Percentiles rank a stretch among this genome's conserved stretches.
phyloP scores from a whole-genome alignment of 2,113 vertebrate genomes.

The Oceanodroma tethys region DNA sequence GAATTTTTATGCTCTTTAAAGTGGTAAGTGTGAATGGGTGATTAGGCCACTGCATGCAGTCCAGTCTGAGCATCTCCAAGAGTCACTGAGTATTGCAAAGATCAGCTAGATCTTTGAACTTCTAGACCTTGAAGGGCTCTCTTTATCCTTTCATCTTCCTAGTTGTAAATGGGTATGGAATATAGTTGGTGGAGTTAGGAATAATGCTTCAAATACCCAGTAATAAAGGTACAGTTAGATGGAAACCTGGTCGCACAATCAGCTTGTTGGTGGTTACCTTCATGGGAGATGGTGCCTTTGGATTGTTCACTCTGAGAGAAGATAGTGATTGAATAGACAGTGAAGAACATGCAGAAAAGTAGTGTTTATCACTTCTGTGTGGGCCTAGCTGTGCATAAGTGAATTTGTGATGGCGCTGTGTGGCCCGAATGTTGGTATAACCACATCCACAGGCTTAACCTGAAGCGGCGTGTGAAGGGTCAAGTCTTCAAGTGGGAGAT shows the following conservation, averaged over 20 bases:
- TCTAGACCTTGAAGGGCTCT: not conserved
- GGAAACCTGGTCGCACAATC: not conserved
- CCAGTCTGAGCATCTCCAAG: not conserved
- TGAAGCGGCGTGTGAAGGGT: accelerated
- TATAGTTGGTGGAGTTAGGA: not conserved
- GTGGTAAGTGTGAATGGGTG: no score
- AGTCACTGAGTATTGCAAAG: not conserved
- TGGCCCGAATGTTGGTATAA: accelerated
- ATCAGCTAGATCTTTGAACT: not conserved
- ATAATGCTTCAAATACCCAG: not conserved
- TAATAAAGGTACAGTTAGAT: not conserved
- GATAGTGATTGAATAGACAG: not conserved
- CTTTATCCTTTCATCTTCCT: not conserved
- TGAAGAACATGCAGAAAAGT: not conserved
- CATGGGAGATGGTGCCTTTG: no score
- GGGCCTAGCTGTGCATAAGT: not conserved
- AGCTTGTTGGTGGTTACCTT: not conserved
- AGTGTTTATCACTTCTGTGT: accelerated
- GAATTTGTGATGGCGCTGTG: no score
- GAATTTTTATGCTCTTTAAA: no score
- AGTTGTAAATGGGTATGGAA: not conserved
- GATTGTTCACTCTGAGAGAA: not conserved
- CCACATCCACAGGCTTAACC: not conserved
- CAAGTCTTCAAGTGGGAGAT: not conserved
- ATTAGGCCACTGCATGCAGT: not conserved